These are phyloP conservation scores for Xerus rutilus DNA, from an alignment of 2,797 vertebrate species.

Conservation along the genomic window DNA sequence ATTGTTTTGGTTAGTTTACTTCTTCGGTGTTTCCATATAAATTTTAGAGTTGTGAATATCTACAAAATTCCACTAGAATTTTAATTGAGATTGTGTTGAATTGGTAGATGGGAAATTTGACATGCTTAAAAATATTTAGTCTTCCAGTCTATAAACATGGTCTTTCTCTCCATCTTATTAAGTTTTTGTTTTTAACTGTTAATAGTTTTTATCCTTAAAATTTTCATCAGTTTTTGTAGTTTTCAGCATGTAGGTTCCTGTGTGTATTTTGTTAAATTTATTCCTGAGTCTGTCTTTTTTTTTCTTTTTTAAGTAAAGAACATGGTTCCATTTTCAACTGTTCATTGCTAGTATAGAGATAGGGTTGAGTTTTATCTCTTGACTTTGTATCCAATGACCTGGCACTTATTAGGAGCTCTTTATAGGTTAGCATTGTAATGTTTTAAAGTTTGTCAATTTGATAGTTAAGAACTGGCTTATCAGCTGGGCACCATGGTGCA, in stretches of 20 bases:
- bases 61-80: neutral
- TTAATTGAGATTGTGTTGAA: neutral
- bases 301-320: neutral
- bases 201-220: neutral
- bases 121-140: neutral
- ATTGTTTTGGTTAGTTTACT: neutral
- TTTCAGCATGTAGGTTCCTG: neutral
- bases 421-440: neutral
- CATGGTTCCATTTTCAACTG: neutral
- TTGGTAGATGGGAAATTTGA: neutral
- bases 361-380: neutral
- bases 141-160: neutral
- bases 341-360: neutral
- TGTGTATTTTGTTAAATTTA: neutral
- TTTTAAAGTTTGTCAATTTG: neutral
- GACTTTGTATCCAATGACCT: neutral
- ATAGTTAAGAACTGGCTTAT: constrained; percentile 25
- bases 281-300: neutral
- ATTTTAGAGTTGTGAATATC: constrained; percentile 31
- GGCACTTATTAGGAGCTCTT: neutral
- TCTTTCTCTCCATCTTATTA: constrained; percentile 25
- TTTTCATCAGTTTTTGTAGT: neutral
- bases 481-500: no score
- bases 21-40: neutral
- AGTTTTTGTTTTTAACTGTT: neutral